Percentiles rank a stretch among this genome's conserved stretches.
Evolutionary conservation across 1,140 invertebrate genomes (phyloP).

Genomic region (Drepana arcuata): DNA sequence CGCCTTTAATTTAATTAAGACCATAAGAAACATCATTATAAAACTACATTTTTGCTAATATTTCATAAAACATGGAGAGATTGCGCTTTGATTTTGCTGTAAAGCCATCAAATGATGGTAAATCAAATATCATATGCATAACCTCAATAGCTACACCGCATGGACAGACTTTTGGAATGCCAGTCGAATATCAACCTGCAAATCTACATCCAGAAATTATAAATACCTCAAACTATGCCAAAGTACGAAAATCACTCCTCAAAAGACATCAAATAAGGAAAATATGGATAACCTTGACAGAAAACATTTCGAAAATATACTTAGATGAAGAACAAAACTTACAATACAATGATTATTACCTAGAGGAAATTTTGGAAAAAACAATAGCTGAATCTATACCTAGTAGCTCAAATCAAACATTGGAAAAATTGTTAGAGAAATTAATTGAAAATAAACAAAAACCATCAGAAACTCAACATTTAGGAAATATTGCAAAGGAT

Average conservation of each 20-base stretch:
- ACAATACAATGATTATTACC: slow-evolving; percentile 30
- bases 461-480: too few relatives aligned
- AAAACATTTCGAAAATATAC: slow-evolving; percentile 25
- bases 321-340: slow-evolving; percentile 29
- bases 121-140: too few relatives aligned
- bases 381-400: too few relatives aligned
- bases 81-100: slow-evolving; percentile 14
- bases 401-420: slow-evolving; percentile 7
- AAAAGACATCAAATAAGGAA: too few relatives aligned
- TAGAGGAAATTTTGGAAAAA: slow-evolving; percentile 24
- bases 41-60: slow-evolving; percentile 25
- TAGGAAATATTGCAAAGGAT: too few relatives aligned
- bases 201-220: slow-evolving; percentile 9
- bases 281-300: too few relatives aligned
- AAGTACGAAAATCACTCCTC: slow-evolving; percentile 12
- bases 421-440: too few relatives aligned
- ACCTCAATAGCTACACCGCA: slow-evolving; percentile 18
- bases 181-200: too few relatives aligned
- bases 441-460: too few relatives aligned
- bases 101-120: too few relatives aligned
- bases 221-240: slow-evolving; percentile 1
- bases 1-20: too few relatives aligned
- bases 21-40: too few relatives aligned
- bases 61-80: slow-evolving; percentile 16
- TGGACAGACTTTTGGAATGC: slow-evolving; percentile 13